Percentiles rank a stretch among this genome's conserved stretches.
These are phyloP conservation scores for Halictus rubicundus DNA, from an alignment of 1,140 invertebrate species.

Conservation along the genomic window DNA sequence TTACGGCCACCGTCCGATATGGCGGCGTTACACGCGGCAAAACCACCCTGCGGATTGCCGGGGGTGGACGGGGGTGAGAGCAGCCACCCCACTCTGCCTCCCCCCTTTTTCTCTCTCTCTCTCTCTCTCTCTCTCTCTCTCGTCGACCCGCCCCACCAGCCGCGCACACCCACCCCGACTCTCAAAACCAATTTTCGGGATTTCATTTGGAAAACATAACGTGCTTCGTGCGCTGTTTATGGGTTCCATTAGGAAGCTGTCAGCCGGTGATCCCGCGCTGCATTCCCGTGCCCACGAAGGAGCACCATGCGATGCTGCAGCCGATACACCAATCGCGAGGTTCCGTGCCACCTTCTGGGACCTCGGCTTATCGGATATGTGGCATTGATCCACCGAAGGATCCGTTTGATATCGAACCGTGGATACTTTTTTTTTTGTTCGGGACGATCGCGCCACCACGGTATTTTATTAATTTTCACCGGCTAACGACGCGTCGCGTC, in stretches of 20 bases:
- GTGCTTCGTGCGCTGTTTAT: constrained; percentile 78
- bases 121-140: too few relatives aligned
- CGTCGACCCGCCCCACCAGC: too few relatives aligned
- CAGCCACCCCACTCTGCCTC: background rate
- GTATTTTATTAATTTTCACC: background rate
- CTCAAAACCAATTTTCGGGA: constrained; percentile 77
- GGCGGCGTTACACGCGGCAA: constrained; percentile 12
- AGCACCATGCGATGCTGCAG: constrained; percentile 45
- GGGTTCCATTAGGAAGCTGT: constrained; percentile 80
- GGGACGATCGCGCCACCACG: background rate
- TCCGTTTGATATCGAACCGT: constrained; percentile 17
- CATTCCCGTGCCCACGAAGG: constrained; percentile 65
- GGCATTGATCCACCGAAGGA: constrained; percentile 52
- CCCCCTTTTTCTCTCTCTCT: too few relatives aligned
- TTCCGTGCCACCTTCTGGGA: constrained; percentile 52
- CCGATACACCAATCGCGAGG: constrained; percentile 53
- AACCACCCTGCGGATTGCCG: constrained; percentile 24
- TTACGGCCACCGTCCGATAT: constrained; percentile 29
- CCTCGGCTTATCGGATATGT: constrained; percentile 60
- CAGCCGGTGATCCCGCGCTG: constrained; percentile 77
- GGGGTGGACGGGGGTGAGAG: background rate
- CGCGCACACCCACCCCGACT: constrained; percentile 8
- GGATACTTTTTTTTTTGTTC: background rate
- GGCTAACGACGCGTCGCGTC: background rate
- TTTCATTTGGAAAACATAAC: constrained; percentile 81